Evolutionary conservation across 2,888 invertebrate genomes (phyloP).

Genomic region (Rhodophaea formosa): DNA sequence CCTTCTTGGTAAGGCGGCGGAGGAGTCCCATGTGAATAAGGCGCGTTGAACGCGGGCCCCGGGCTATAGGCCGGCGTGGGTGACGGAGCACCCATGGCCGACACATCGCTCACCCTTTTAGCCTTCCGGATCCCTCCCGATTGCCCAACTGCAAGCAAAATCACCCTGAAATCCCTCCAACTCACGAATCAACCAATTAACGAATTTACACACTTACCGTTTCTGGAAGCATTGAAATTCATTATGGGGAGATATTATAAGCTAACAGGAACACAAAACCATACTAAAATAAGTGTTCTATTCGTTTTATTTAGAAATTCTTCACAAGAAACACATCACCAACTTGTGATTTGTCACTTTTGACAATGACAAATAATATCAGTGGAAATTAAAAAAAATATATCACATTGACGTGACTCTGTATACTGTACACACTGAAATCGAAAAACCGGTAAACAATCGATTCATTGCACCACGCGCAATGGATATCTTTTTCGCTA

Average conservation of each 20-base stretch:
- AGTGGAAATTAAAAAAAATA: too few relatives aligned
- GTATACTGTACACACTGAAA: too few relatives aligned
- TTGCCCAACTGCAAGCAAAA: slow-evolving; percentile 53
- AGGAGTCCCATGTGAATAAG: slow-evolving; percentile 50
- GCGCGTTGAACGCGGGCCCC: slow-evolving; percentile 45
- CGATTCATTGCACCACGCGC: too few relatives aligned
- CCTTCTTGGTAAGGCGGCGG: slow-evolving; percentile 65
- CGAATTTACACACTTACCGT: slow-evolving; percentile 49
- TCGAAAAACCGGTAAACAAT: too few relatives aligned
- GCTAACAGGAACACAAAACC: slow-evolving; percentile 41
- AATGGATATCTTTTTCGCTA: too few relatives aligned
- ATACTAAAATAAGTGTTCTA: slow-evolving; percentile 51
- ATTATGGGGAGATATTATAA: slow-evolving; percentile 40
- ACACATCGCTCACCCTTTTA: slow-evolving; percentile 86
- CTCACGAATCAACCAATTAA: neutral
- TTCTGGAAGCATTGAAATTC: slow-evolving; percentile 78
- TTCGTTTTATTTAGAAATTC: slow-evolving; percentile 45
- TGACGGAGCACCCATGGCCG: slow-evolving; percentile 83
- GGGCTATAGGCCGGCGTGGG: slow-evolving; percentile 58
- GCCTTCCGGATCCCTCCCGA: slow-evolving; percentile 76
- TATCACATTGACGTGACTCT: too few relatives aligned
- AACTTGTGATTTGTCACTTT: slow-evolving; percentile 37
- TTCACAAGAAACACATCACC: slow-evolving; percentile 69
- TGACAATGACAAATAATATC: slow-evolving; percentile 6
- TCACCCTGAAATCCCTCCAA: slow-evolving; percentile 14